Conservation (phyloP, 2,888 invertebrate genomes). For the Drosophila nr. medialis region DNA sequence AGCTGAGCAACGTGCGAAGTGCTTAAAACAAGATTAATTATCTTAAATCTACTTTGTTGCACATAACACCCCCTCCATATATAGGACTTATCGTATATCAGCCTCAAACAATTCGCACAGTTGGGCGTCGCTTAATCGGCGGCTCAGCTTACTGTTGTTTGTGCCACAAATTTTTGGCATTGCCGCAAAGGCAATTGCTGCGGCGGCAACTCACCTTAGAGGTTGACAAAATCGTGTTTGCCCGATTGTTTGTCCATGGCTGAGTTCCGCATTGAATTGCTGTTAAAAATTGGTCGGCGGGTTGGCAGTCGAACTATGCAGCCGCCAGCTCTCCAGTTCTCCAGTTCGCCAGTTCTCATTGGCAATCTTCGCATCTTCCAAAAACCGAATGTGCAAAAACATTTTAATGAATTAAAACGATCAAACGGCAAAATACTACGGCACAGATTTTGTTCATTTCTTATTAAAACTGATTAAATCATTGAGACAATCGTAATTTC, state of each 20-base stretch:
- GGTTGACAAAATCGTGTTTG: conserved; percentile 77
- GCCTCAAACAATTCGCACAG: conserved; percentile 30
- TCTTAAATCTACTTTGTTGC: not conserved
- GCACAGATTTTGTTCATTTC: conserved; percentile 24
- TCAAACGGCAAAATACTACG: conserved; percentile 42
- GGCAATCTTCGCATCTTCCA: conserved; percentile 40
- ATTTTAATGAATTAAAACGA: conserved; percentile 75
- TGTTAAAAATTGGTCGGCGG: conserved; percentile 61
- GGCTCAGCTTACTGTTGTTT: conserved; percentile 42
- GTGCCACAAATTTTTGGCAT: conserved; percentile 74
- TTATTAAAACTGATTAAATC: conserved; percentile 43
- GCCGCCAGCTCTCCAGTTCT: not conserved
- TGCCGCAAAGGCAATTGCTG: conserved; percentile 52
- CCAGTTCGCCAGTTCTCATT: not conserved
- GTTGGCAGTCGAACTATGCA: conserved; percentile 59
- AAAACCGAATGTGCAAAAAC: conserved; percentile 61
- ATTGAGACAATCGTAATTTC: conserved; percentile 21
- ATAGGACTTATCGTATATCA: conserved; percentile 20
- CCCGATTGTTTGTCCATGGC: conserved; percentile 26
- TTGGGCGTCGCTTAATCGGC: conserved; percentile 57
- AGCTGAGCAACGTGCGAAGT: not conserved
- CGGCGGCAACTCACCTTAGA: conserved; percentile 65
- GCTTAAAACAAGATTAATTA: conserved; percentile 6
- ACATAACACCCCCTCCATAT: conserved; percentile 19
- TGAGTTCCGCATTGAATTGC: conserved; percentile 75